These are phyloP conservation scores for Perodicticus potto DNA, from an alignment of 2,797 vertebrate species.

Conservation along the genomic window DNA sequence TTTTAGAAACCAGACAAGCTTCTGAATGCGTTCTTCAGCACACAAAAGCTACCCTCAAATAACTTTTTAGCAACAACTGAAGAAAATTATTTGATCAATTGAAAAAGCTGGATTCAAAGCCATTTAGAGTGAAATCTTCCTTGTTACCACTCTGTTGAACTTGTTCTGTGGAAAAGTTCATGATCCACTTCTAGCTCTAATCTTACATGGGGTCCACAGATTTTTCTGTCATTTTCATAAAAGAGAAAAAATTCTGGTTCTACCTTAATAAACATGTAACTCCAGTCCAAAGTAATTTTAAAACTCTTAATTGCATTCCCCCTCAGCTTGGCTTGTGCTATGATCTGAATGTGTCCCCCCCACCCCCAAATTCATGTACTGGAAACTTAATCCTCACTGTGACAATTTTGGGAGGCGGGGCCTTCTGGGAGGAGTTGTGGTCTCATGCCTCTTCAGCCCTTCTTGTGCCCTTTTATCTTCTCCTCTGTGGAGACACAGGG, in stretches of 20 bases:
- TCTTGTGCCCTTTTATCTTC: not conserved
- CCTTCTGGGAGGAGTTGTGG: not conserved
- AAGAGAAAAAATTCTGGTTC: not conserved
- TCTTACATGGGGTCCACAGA: not conserved
- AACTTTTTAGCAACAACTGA: not conserved
- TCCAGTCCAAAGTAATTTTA: not conserved
- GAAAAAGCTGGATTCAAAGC: not conserved
- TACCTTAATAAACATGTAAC: not conserved
- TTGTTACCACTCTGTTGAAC: not conserved
- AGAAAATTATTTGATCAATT: not conserved
- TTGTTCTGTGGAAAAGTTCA: not conserved
- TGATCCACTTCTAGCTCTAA: not conserved
- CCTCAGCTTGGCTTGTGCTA: not conserved
- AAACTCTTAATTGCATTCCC: not conserved
- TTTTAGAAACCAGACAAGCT: constrained; percentile 48
- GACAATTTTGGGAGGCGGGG: not conserved
- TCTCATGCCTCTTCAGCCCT: not conserved
- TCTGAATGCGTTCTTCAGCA: not conserved
- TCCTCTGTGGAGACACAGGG: not conserved
- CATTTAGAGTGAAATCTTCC: not conserved
- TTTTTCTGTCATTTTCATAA: constrained; percentile 27
- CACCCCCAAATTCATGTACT: not conserved
- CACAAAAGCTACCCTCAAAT: not conserved
- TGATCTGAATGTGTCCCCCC: not conserved
- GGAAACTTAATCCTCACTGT: not conserved